Conservation (phyloP, 2,797 vertebrate species). For the Distichodus sexfasciatus region DNA sequence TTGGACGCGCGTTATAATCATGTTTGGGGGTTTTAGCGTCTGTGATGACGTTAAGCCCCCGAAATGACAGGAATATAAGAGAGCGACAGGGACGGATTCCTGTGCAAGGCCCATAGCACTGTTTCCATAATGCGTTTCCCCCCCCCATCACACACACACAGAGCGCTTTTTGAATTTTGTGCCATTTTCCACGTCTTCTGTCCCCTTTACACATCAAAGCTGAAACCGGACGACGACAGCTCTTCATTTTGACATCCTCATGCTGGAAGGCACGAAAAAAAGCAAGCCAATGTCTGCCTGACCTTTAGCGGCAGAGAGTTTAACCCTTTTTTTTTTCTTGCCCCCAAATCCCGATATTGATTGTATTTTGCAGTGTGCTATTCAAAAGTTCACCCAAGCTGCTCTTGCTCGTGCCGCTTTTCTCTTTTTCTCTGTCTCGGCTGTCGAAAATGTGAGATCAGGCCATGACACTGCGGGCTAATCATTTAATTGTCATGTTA, state of each 20-base stretch:
- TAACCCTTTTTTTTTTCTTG: slow-evolving; percentile 16
- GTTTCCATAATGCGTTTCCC: not conserved
- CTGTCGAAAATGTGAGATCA: not conserved
- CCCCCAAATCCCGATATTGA: slow-evolving; percentile 21
- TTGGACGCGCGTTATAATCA: slow-evolving; percentile 39
- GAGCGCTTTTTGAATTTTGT: not conserved
- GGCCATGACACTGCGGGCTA: not conserved
- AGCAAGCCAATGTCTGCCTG: slow-evolving; percentile 18
- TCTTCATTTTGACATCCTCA: not conserved
- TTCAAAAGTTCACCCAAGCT: slow-evolving; percentile 15
- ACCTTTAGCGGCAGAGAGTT: slow-evolving; percentile 41
- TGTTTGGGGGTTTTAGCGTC: slow-evolving; percentile 42
- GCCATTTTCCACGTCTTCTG: slow-evolving; percentile 9
- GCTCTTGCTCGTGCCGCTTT: not conserved
- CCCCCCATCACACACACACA: not conserved
- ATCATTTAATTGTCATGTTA: slow-evolving; percentile 9
- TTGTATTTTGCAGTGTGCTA: slow-evolving; percentile 18
- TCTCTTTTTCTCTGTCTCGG: not conserved
- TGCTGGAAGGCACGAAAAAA: slow-evolving; percentile 17
- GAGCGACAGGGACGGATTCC: slow-evolving; percentile 22
- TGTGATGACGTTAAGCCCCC: slow-evolving; percentile 46
- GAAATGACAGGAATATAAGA: slow-evolving; percentile 29
- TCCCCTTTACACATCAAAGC: slow-evolving; percentile 31
- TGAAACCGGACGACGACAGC: not conserved
- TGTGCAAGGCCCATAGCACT: not conserved